Base-by-base conservation (phyloP, 2,888 invertebrate genomes). In the Diplolepis rosae region DNA sequence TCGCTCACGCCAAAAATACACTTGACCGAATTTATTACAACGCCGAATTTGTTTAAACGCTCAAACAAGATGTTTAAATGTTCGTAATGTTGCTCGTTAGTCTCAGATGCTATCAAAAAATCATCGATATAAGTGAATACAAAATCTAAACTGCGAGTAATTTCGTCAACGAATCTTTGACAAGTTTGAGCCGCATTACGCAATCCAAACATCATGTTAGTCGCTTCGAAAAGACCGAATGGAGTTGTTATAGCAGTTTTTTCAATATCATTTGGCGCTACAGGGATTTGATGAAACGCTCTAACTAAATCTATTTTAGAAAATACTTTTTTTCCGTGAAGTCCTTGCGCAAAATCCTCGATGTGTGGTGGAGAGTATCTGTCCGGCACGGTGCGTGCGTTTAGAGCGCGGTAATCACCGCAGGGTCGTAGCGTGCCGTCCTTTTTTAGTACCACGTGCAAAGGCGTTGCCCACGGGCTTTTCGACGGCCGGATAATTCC, bases 391-490 rank as follows among this genome's bases (percentile, higher is more conserved):
- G 83, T 87, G 1, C 54, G 48, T 0, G 69, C 72, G 68, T 85
- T 86, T 0, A 84, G 69, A 15, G 24, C 11, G 1, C 84, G 67
- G 39, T 81, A 85, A 48, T 85, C 84, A 2, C 80, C 83, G 61
- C 82, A 82, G 0, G 74, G 72, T 45, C n/a, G n/a, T n/a, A n/a
- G n/a, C n/a, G n/a, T n/a, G n/a, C n/a, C n/a, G n/a, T n/a, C n/a
- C n/a, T n/a, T 79, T 68, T 83, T 87, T 4, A 69, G 72, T 0
- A 78, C 83, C 24, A 84, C 42, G 69, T 84, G 85, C 0, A 89
- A 75, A 0, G 87, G 89, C 42, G 82, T 85, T 0, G 88, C 78
- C 88, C 87, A 89, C 1, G 79, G 72, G 42, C 86, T 86, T 13
- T 24, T 18, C 18, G 42, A 32, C 13, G 42, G 28, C 4, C 61